Evolutionary conservation across 2,113 vertebrate genomes (phyloP), one percentile per base, ranked within the genome.

Genomic region (Antechinus stuartii): DNA sequence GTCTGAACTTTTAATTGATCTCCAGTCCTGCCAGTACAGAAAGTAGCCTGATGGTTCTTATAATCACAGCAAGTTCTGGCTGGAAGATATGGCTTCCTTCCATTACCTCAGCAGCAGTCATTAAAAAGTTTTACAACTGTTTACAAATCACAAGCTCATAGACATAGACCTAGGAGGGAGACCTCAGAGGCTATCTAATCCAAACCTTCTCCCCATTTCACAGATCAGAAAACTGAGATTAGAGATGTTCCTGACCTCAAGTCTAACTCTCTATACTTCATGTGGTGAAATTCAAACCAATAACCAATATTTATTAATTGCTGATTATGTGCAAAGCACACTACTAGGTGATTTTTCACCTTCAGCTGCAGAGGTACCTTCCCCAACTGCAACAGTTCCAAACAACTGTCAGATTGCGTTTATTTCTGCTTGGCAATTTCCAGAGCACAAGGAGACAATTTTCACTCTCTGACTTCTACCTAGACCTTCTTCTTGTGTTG

Each of bases 141-240:
- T 76, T n/a, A n/a, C 35, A n/a, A 35, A 76, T 76, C 61, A 19
- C 30, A 76, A 76, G 4, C 0, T 76, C 61, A 76, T 76, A 19
- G 61, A 76, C n/a, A n/a, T 16, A 76, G 68, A 84, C 6, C 68
- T 84, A 23, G 68, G 16, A 84, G n/a, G n/a, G n/a, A 84, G n/a
- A 84, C 5, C 35, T 42, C 68, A 84, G 68, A 84, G 68, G 7
- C n/a, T 12, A 42, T 42, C 1, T 42, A 42, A 42, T 84, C 19
- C 68, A 84, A 84, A n/a, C 68, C n/a, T 42, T 46, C 23, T 93
- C 42, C 46, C 54, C 35, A 93, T 90, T 92, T 93, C 76, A 92
- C 8, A 93, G 76, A 61, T 25, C 42, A 89, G 57, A 22, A 22
- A 91, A 92, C 5, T 95, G 42, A 96, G 93, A 95, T 76, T 92